Evolutionary conservation across 1,140 invertebrate genomes (phyloP).

Genomic region (Ephestia elutella): DNA sequence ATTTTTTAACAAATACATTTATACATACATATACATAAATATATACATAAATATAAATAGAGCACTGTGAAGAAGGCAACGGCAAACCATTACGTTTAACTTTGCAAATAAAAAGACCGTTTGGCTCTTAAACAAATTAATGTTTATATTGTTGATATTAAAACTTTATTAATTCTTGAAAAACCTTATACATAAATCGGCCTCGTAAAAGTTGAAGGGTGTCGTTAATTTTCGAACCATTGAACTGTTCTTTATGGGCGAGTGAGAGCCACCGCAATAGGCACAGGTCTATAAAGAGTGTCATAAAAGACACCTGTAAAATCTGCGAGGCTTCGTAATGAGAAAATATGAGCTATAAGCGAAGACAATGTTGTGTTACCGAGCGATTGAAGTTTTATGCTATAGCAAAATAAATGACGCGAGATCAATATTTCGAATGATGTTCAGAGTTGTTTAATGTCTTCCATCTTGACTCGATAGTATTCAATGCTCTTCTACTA

Average conservation of each 20-base stretch:
- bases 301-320: constrained; percentile 30
- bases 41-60: no score
- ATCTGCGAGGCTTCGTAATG: constrained; percentile 12
- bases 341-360: constrained; percentile 7
- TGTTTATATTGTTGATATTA: background rate
- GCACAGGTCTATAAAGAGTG: constrained; percentile 23
- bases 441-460: no score
- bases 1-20: background rate
- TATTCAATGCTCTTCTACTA: no score
- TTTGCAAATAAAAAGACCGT: no score
- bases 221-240: constrained; percentile 30
- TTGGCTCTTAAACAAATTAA: no score
- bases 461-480: no score
- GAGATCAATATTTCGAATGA: no score
- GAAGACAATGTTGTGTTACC: background rate
- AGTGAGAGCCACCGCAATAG: constrained; percentile 20
- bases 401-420: background rate
- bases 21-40: no score
- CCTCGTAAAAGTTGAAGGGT: constrained; percentile 18
- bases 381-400: background rate
- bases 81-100: no score
- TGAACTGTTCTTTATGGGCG: constrained; percentile 28
- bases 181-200: background rate
- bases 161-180: background rate
- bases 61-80: background rate